phyloP scores from a whole-genome alignment of 2,113 vertebrate species.

The Excalfactoria chinensis region DNA sequence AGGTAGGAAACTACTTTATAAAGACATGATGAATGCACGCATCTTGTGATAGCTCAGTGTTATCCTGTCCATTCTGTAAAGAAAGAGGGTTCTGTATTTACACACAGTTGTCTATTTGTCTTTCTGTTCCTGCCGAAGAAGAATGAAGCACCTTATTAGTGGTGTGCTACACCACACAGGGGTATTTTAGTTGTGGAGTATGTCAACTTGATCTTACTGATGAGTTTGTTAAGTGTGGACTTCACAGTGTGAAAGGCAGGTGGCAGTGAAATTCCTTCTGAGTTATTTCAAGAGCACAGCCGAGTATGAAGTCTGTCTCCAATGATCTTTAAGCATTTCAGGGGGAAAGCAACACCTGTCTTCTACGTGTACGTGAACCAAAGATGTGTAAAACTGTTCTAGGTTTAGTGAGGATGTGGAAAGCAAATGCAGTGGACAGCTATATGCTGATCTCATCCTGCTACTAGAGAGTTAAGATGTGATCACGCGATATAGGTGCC shows the following conservation, averaged over 20 bases:
- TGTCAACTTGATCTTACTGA: not conserved
- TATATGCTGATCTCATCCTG: not conserved
- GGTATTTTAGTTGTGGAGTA: not conserved
- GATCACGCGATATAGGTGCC: too few relatives aligned
- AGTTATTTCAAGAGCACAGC: not conserved
- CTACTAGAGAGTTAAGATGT: too few relatives aligned
- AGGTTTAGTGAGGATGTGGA: not conserved
- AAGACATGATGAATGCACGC: accelerated
- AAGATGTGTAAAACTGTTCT: not conserved
- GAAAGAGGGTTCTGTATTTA: not conserved
- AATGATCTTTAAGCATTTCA: not conserved
- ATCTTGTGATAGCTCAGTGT: not conserved
- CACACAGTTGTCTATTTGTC: not conserved
- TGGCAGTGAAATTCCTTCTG: conserved; percentile 35
- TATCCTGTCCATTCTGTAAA: not conserved
- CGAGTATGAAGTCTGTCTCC: not conserved
- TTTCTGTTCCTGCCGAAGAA: not conserved
- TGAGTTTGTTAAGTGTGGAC: not conserved
- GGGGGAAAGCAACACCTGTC: not conserved
- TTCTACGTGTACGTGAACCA: accelerated
- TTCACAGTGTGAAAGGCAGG: not conserved
- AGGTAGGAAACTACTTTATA: conserved; percentile 75
- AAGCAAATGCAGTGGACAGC: not conserved
- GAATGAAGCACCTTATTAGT: not conserved
- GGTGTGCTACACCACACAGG: not conserved